Evolutionary conservation across 2,888 invertebrate species (phyloP), one percentile per base, ranked within the genome.

Genomic region (Schizotus pectinicornis): DNA sequence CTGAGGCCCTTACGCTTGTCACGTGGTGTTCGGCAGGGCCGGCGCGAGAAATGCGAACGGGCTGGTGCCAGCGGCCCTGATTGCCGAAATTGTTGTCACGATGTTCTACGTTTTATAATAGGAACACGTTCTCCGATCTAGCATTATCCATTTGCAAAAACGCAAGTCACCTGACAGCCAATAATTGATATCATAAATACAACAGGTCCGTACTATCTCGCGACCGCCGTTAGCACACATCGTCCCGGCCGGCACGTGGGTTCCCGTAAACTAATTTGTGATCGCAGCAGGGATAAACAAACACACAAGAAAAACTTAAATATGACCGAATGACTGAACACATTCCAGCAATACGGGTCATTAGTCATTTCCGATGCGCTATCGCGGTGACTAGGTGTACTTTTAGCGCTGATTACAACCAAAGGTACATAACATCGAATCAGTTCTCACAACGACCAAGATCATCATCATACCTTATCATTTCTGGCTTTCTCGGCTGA

Each of bases 201-300:
- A 65, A 51, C 59, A 66, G 61, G 63, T 59, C 65, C 59, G 61
- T 62, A 63, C 59, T 62, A 56, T 63, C 61, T 56, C 52, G 38
- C 60, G 54, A 22, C 46, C 50, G 62, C 63, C 59, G 65, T 67
- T 67, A 59, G 67, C 61, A 49, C 53, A 66, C 63, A 62, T 61
- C 56, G 54, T 63, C 57, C 59, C 51, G 41, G 38, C 56, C 47
- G 74, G 75, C 74, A 73, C 75, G 75, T 75, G 75, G 81, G 79
- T 79, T 80, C 79, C 80, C 81, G 81, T 81, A 81, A 84, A 82
- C 82, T 82, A 84, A 84, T 84, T 84, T 84, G 84, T 84, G 84
- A 81, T 82, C 84, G 77, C 84, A 84, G 84, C 84, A 76, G 84
- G 84, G 76, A 78, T 81, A 82, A 82, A 82, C 82, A 84, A 84